These are phyloP conservation scores for Zapornia atra DNA, from an alignment of 2,113 vertebrate genomes.

Conservation along the genomic window DNA sequence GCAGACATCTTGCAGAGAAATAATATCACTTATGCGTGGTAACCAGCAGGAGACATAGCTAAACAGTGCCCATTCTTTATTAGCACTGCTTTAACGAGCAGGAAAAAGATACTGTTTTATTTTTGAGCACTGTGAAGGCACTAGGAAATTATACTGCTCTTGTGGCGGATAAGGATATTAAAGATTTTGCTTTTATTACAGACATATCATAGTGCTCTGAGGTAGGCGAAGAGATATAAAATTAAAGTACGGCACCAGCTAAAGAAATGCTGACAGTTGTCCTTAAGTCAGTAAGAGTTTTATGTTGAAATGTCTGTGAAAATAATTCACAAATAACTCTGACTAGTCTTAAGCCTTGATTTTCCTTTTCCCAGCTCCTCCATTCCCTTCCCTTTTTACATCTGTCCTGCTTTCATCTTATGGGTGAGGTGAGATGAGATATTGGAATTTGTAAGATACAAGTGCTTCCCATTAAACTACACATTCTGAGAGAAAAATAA, in stretches of 20 bases:
- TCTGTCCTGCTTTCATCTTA: background rate
- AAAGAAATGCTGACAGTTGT: background rate
- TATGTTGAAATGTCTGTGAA: background rate
- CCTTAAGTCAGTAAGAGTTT: background rate
- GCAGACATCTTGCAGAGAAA: slow-evolving; percentile 38
- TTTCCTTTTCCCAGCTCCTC: background rate
- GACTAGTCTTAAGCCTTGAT: background rate
- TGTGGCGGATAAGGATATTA: background rate
- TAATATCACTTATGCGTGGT: background rate
- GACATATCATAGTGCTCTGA: background rate
- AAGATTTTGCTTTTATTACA: slow-evolving; percentile 10
- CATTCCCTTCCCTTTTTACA: background rate
- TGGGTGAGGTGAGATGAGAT: background rate
- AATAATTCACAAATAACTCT: background rate
- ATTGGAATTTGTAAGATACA: background rate
- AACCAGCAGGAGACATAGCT: slow-evolving; percentile 7
- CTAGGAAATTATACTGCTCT: background rate
- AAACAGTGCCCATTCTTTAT: background rate
- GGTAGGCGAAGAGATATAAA: background rate
- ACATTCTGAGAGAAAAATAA: background rate
- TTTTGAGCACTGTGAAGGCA: background rate
- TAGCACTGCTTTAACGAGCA: background rate
- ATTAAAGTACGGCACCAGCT: background rate
- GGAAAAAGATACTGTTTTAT: background rate
- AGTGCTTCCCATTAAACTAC: background rate